A percentile compares a stretch with the other conserved stretches of the same genome.
Evolutionary conservation across 2,797 vertebrate genomes (phyloP).

Genomic region (Leuciscus waleckii): DNA sequence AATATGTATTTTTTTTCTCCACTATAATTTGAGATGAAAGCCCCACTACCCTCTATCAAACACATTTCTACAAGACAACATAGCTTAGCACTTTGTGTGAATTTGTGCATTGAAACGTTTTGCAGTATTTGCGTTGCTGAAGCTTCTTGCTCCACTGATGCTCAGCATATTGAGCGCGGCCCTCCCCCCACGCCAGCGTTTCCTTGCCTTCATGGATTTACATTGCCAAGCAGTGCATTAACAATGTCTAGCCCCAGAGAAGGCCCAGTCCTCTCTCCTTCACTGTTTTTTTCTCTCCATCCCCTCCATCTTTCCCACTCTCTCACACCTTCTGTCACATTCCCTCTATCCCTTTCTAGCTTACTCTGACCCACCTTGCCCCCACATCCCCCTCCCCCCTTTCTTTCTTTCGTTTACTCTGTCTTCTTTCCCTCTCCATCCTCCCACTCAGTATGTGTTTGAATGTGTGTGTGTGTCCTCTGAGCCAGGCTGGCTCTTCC

Average conservation of each 20-base stretch:
- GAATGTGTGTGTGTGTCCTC: conserved; percentile 36
- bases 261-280: conserved; percentile 41
- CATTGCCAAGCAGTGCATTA: conserved; percentile 67
- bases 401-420: conserved; percentile 49
- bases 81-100: conserved; percentile 11
- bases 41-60: neutral
- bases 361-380: conserved; percentile 9
- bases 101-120: conserved; percentile 45
- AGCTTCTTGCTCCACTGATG: conserved; percentile 25
- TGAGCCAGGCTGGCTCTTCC: conserved; percentile 25
- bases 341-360: conserved; percentile 30
- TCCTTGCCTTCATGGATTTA: conserved; percentile 57
- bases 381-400: neutral
- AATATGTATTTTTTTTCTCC: neutral
- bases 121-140: conserved; percentile 25
- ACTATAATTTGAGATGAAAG: conserved; percentile 9
- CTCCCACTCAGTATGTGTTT: conserved; percentile 24
- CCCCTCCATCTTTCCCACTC: conserved; percentile 11
- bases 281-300: neutral
- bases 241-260: conserved; percentile 64
- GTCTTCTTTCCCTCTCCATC: conserved; percentile 29
- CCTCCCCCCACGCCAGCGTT: conserved; percentile 45
- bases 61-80: conserved; percentile 19
- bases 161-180: conserved; percentile 33
- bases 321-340: conserved; percentile 33